Evolutionary conservation across 2,797 vertebrate species (phyloP).

Genomic region (Anabas testudineus): DNA sequence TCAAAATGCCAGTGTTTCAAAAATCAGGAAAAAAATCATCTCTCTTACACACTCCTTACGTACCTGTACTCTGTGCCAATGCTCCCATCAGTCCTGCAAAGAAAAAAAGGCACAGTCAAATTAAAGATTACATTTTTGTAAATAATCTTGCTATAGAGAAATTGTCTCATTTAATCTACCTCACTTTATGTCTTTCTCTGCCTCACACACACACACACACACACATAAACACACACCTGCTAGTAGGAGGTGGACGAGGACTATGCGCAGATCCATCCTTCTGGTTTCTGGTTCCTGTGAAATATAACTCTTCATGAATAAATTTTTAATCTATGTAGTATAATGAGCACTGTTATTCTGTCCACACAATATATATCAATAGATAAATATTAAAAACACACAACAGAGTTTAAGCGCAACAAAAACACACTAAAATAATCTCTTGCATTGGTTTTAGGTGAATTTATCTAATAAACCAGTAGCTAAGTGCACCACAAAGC

Average conservation of each 20-base stretch:
- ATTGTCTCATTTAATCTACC: neutral
- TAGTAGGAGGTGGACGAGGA: slow-evolving; percentile 54
- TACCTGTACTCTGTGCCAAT: slow-evolving; percentile 40
- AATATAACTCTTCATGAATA: neutral
- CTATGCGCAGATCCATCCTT: slow-evolving; percentile 41
- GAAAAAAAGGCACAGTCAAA: slow-evolving; percentile 11
- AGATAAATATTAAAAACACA: too few relatives aligned
- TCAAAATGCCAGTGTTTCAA: too few relatives aligned
- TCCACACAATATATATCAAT: too few relatives aligned
- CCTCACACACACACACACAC: neutral
- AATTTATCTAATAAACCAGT: too few relatives aligned
- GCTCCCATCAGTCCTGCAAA: slow-evolving; percentile 48
- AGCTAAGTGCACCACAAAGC: too few relatives aligned
- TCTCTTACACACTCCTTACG: neutral
- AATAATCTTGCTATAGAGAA: neutral
- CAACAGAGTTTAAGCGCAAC: too few relatives aligned
- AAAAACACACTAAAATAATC: too few relatives aligned
- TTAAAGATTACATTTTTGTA: neutral
- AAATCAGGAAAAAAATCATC: too few relatives aligned
- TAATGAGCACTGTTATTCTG: too few relatives aligned
- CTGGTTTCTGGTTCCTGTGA: slow-evolving; percentile 40
- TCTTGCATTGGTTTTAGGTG: too few relatives aligned
- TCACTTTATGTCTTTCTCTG: neutral
- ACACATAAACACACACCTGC: slow-evolving; percentile 55
- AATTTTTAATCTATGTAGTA: neutral